Evolutionary conservation across 2,113 vertebrate genomes (phyloP).

Genomic region (human): DNA sequence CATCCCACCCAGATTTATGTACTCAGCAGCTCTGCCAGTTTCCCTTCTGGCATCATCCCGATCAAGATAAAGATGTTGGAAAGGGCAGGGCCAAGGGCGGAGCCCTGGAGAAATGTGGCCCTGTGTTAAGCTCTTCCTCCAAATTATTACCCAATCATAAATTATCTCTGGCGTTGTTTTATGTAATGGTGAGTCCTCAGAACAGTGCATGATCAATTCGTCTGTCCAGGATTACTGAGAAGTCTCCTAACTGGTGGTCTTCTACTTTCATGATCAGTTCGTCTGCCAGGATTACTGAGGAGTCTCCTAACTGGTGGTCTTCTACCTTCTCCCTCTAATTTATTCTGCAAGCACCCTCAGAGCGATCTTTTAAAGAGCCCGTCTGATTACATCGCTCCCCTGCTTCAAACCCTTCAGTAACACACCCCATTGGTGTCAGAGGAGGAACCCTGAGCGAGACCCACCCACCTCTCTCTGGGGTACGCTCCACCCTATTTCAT

Average conservation of each 20-base stretch:
- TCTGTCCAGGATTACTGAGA: neutral
- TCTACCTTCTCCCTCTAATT: neutral
- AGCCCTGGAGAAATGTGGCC: slow-evolving; percentile 5
- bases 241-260: neutral
- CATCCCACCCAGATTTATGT: neutral
- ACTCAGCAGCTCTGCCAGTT: neutral
- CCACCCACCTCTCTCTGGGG: neutral
- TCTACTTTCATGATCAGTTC: neutral
- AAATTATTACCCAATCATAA: neutral
- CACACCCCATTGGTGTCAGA: no score
- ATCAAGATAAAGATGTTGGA: slow-evolving; percentile 34
- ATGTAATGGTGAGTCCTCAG: neutral
- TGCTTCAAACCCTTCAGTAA: neutral
- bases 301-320: neutral
- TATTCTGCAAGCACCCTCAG: neutral
- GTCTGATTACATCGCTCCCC: neutral
- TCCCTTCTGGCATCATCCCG: neutral
- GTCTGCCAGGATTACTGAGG: neutral
- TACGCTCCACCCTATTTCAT: fast-evolving
- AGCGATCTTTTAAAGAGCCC: neutral
- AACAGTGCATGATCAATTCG: neutral
- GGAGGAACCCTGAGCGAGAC: neutral
- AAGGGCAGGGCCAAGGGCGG: slow-evolving; percentile 5
- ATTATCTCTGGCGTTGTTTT: neutral
- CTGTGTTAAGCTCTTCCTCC: neutral